Conservation (phyloP, 1,140 invertebrate genomes). For the Pinna nobilis region DNA sequence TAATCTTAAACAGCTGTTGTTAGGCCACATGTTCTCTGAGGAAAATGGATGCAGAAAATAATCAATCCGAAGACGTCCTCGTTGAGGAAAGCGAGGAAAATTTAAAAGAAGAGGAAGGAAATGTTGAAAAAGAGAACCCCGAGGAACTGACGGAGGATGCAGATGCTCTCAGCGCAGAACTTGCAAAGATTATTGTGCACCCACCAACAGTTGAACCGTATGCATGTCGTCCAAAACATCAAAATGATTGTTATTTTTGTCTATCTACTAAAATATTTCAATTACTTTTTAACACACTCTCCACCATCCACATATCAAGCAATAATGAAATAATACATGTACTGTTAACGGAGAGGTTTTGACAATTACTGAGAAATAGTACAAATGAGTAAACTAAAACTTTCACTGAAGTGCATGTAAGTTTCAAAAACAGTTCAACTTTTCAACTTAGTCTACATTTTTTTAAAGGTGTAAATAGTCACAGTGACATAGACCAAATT, state of each 20-base stretch:
- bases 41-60: conserved; percentile 41
- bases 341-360: too few relatives aligned
- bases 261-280: neutral
- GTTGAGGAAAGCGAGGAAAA: conserved; percentile 47
- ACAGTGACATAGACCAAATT: too few relatives aligned
- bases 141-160: conserved; percentile 62
- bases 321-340: neutral
- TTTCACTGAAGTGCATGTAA: too few relatives aligned
- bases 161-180: conserved; percentile 66
- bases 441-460: too few relatives aligned
- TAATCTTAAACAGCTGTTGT: conserved; percentile 21
- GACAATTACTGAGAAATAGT: too few relatives aligned
- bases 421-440: too few relatives aligned
- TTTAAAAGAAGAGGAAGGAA: conserved; percentile 36
- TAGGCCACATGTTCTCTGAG: conserved; percentile 9
- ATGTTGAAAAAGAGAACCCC: conserved; percentile 37
- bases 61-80: conserved; percentile 28
- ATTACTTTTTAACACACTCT: conserved; percentile 1
- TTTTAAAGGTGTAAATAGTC: too few relatives aligned
- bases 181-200: conserved; percentile 68
- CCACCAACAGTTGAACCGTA: conserved; percentile 60
- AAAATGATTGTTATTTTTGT: too few relatives aligned
- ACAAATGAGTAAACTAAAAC: too few relatives aligned
- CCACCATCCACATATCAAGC: neutral
- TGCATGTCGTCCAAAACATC: too few relatives aligned